These are phyloP conservation scores for Corythoichthys intestinalis DNA, from an alignment of 2,113 vertebrate species.

Conservation along the genomic window DNA sequence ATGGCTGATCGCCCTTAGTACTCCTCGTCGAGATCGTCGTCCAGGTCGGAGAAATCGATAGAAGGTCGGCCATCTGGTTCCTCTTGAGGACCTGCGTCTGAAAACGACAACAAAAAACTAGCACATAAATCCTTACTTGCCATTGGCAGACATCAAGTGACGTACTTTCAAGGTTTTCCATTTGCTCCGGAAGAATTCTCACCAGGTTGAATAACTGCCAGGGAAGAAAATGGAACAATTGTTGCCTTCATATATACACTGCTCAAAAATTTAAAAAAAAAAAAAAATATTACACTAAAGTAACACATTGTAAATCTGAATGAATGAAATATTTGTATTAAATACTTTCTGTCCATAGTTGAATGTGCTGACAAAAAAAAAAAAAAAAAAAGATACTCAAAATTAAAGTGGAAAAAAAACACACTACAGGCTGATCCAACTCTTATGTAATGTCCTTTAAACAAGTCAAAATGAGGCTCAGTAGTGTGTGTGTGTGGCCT, in stretches of 20 bases:
- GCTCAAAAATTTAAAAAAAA: neutral
- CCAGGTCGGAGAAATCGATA: constrained; percentile 76
- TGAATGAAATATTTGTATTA: too few relatives aligned
- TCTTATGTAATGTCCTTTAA: too few relatives aligned
- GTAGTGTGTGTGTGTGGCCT: too few relatives aligned
- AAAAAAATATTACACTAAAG: neutral
- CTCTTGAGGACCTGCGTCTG: constrained; percentile 76
- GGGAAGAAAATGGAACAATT: constrained; percentile 71
- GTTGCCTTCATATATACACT: neutral
- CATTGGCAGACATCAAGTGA: constrained; percentile 27
- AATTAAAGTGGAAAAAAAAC: too few relatives aligned
- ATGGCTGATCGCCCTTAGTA: constrained; percentile 38
- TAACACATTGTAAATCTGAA: too few relatives aligned
- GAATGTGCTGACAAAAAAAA: too few relatives aligned
- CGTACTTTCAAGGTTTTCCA: constrained; percentile 99
- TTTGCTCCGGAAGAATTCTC: constrained; percentile 97
- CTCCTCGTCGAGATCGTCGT: constrained; percentile 69
- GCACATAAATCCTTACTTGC: neutral
- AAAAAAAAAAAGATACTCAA: too few relatives aligned
- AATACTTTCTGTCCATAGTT: too few relatives aligned
- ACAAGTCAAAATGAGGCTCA: too few relatives aligned
- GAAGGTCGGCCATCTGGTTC: constrained; percentile 71
- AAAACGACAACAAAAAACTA: constrained; percentile 1
- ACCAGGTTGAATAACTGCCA: constrained; percentile 96
- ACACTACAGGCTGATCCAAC: too few relatives aligned